Conservation (phyloP, 2,113 vertebrate species). For the Nothobranchius kuhntae region DNA sequence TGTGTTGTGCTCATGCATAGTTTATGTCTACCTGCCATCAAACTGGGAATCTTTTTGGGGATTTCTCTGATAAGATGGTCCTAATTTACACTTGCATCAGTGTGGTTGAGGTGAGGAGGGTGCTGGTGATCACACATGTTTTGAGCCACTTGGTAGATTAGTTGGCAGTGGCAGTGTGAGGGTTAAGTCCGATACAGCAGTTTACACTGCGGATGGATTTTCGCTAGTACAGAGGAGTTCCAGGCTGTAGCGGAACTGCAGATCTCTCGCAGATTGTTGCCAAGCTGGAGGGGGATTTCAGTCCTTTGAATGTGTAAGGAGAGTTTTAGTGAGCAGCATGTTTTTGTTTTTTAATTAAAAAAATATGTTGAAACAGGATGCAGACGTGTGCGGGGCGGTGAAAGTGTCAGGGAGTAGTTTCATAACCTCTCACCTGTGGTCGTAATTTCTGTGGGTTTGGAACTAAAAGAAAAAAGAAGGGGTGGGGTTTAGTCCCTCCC, state of each 20-base stretch:
- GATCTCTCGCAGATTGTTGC: conserved; percentile 72
- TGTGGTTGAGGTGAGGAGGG: conserved; percentile 45
- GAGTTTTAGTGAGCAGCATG: conserved; percentile 23
- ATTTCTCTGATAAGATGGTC: conserved; percentile 6
- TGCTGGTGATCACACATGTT: conserved; percentile 25
- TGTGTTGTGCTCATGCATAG: background rate
- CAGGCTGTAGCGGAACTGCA: conserved; percentile 77
- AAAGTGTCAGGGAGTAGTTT: conserved; percentile 34
- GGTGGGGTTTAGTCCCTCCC: conserved; percentile 40
- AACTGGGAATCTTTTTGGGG: background rate
- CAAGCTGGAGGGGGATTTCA: conserved; percentile 69
- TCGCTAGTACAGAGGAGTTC: conserved; percentile 75
- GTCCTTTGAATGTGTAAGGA: conserved; percentile 42
- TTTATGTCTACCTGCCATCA: background rate
- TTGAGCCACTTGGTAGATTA: conserved; percentile 33
- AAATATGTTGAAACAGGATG: conserved; percentile 35
- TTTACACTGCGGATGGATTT: conserved; percentile 82
- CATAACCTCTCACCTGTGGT: conserved; percentile 61
- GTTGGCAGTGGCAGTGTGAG: conserved; percentile 37
- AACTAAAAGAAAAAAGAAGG: conserved; percentile 30
- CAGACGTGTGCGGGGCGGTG: conserved; percentile 25
- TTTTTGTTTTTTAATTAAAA: conserved; percentile 17
- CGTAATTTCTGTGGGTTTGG: conserved; percentile 45
- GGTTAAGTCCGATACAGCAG: conserved; percentile 82
- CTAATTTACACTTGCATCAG: conserved; percentile 59